phyloP scores from a whole-genome alignment of 2,888 invertebrate genomes.

The Mesorhabditis spiculigera region DNA sequence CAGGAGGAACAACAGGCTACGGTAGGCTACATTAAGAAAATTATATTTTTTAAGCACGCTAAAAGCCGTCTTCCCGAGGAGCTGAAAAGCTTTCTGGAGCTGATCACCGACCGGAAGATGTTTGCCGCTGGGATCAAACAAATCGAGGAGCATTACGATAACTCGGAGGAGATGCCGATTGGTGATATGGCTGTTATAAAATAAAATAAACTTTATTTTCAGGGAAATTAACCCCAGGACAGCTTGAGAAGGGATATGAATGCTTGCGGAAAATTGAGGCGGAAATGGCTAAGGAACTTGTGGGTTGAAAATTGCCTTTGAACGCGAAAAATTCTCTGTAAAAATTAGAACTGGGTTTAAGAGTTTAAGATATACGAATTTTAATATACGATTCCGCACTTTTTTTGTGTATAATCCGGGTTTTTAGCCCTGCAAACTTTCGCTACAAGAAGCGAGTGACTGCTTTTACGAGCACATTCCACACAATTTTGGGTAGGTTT shows the following conservation, averaged over 20 bases:
- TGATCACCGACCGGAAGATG: conserved; percentile 2
- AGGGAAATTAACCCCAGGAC: neutral
- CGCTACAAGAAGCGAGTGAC: neutral
- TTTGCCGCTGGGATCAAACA: neutral
- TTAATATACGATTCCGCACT: neutral
- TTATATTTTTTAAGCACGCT: neutral
- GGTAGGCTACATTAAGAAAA: too few relatives aligned
- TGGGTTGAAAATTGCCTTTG: neutral
- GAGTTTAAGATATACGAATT: neutral
- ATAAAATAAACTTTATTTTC: neutral
- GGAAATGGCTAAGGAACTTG: neutral
- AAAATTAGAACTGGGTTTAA: neutral
- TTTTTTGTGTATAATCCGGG: too few relatives aligned
- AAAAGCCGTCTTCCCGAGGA: neutral
- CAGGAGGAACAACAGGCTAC: neutral
- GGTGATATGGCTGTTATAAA: neutral
- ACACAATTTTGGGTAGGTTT: neutral
- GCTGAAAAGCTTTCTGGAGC: neutral
- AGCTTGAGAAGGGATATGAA: neutral
- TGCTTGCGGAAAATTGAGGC: conserved; percentile 1
- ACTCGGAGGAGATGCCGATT: neutral
- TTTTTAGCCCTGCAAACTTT: neutral
- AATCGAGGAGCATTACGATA: neutral
- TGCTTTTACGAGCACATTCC: neutral
- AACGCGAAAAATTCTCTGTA: too few relatives aligned